Conservation (phyloP, 2,797 vertebrate species). For the Varecia variegata region DNA sequence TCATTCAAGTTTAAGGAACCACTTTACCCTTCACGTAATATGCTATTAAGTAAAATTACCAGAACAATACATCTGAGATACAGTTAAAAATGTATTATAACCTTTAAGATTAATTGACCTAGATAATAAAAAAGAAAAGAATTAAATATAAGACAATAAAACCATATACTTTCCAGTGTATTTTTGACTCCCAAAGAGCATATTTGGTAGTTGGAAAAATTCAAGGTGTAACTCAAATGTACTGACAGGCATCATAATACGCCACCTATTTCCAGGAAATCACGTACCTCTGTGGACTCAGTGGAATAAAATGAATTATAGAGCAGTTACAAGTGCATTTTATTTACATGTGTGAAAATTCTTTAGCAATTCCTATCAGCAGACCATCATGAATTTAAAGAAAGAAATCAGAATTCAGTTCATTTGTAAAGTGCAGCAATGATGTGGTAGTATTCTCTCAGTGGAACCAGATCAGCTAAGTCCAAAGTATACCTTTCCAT, state of each 20-base stretch:
- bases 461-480: not conserved
- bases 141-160: conserved; percentile 36
- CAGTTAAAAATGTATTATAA: conserved; percentile 13
- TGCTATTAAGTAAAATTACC: not conserved
- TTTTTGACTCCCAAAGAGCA: not conserved
- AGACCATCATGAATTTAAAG: conserved; percentile 14
- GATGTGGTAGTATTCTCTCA: not conserved
- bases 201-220: not conserved
- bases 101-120: not conserved
- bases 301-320: not conserved
- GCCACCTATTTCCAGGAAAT: not conserved
- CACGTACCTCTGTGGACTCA: not conserved
- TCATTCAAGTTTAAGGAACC: conserved; percentile 20
- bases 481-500: not conserved
- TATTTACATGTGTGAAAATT: not conserved
- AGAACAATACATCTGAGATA: not conserved
- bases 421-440: not conserved
- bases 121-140: conserved; percentile 6
- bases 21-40: not conserved
- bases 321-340: not conserved
- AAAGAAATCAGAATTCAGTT: not conserved
- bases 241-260: not conserved
- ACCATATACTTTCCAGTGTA: not conserved
- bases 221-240: not conserved
- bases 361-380: not conserved